Conservation (phyloP, 2,797 vertebrate genomes). For the Artibeus lituratus region DNA sequence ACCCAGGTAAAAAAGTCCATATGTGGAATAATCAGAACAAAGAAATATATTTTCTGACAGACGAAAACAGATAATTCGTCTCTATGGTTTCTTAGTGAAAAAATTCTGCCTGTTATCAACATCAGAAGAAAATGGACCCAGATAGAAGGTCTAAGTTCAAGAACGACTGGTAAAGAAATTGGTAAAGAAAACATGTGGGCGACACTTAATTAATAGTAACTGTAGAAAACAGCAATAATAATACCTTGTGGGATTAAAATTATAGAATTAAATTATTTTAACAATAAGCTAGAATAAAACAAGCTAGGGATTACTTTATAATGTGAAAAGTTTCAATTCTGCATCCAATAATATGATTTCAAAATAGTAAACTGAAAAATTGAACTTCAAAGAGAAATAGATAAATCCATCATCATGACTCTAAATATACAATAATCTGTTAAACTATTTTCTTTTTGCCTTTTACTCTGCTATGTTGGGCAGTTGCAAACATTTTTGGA, state of each 20-base stretch:
- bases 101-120: neutral
- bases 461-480: neutral
- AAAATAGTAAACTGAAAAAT: conserved; percentile 7
- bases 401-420: neutral
- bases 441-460: neutral
- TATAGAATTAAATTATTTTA: neutral
- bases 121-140: neutral
- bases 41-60: neutral
- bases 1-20: neutral
- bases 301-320: neutral
- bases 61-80: neutral
- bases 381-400: neutral
- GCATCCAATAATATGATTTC: neutral
- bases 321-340: neutral
- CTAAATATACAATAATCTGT: neutral
- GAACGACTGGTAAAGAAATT: neutral
- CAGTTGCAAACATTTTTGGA: neutral
- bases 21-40: neutral
- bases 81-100: conserved; percentile 7
- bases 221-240: neutral
- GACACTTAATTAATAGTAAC: neutral
- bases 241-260: neutral
- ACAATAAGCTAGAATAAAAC: neutral
- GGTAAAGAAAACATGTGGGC: neutral
- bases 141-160: neutral